A percentile compares a stretch with the other conserved stretches of the same genome.
phyloP scores from a whole-genome alignment of 2,797 vertebrate genomes.

The Rallus crepitans region DNA sequence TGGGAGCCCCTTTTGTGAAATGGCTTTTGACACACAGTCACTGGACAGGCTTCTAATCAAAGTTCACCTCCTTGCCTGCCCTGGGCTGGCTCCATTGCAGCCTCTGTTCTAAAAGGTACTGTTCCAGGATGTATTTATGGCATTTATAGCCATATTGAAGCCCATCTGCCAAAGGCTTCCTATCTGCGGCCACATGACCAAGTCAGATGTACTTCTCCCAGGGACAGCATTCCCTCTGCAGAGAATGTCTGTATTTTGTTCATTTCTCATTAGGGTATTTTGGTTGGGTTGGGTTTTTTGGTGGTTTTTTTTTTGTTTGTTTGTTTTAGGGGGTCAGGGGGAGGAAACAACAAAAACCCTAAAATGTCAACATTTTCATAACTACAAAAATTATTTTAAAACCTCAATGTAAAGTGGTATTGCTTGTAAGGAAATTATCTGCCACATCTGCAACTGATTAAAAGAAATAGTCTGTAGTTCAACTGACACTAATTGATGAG shows the following conservation, averaged over 20 bases:
- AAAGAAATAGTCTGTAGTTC: background rate
- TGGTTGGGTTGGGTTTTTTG: too few species aligned
- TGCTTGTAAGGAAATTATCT: background rate
- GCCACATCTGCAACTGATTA: background rate
- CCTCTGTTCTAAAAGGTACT: background rate
- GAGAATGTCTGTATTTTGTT: background rate
- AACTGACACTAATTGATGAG: background rate
- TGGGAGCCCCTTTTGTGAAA: background rate
- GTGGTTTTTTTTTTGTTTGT: background rate
- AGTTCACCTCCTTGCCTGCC: background rate
- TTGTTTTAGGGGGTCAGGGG: too few species aligned
- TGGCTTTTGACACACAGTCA: background rate
- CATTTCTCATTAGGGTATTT: background rate
- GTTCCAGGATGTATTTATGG: background rate
- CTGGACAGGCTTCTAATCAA: background rate
- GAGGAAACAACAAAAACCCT: rapidly evolving
- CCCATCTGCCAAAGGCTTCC: background rate
- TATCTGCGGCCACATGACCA: background rate
- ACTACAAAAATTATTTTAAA: background rate
- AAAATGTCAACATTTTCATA: background rate
- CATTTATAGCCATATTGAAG: background rate
- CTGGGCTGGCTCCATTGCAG: background rate
- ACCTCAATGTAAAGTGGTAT: background rate
- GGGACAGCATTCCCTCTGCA: background rate
- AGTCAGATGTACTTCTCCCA: background rate